Conservation (phyloP, 2,113 vertebrate genomes). For the Cephalopterus ornatus region DNA sequence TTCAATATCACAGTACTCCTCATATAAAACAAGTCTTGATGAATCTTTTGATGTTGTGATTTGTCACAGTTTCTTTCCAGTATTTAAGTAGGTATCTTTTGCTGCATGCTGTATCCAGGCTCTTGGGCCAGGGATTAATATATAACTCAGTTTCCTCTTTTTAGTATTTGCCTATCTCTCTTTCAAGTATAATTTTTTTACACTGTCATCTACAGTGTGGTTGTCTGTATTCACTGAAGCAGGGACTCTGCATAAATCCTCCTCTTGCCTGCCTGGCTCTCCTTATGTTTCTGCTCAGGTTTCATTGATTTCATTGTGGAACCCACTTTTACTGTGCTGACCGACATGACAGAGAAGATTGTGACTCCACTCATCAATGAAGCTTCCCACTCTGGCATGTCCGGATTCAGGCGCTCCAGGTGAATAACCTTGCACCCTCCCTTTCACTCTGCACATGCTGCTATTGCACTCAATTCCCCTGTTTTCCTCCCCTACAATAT, state of each 20-base stretch:
- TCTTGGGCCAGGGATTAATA: neutral
- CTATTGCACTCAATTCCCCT: neutral
- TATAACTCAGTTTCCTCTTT: neutral
- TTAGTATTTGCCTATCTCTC: neutral
- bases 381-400: constrained; percentile 79
- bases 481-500: fast-evolving
- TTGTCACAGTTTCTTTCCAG: neutral
- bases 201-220: neutral
- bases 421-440: constrained; percentile 29
- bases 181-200: neutral
- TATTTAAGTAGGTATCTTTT: neutral
- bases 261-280: neutral
- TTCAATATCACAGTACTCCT: neutral
- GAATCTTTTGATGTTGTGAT: neutral
- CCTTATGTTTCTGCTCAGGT: constrained; percentile 73
- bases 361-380: constrained; percentile 92
- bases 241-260: neutral
- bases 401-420: constrained; percentile 88
- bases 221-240: neutral
- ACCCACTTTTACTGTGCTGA: constrained; percentile 95
- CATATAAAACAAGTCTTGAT: neutral
- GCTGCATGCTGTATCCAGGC: neutral
- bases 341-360: constrained; percentile 95
- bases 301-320: constrained; percentile 99
- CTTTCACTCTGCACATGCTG: neutral